Percentiles rank a stretch among this genome's conserved stretches.
phyloP scores from a whole-genome alignment of 2,113 vertebrate genomes.

The Cryptotis parvus region DNA sequence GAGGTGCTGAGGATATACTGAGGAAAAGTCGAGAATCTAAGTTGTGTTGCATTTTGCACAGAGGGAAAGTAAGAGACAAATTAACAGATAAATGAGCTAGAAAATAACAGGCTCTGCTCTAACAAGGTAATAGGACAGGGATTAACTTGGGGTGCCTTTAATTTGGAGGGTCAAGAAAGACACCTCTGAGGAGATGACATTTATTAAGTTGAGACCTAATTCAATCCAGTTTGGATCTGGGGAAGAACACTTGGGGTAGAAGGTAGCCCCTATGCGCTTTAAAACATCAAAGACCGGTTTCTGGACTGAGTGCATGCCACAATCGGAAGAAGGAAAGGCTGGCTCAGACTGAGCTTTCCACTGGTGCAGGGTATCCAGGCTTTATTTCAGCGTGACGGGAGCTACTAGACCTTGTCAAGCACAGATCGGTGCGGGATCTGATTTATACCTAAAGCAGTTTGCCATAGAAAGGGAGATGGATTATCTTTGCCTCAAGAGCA shows the following conservation, averaged over 20 bases:
- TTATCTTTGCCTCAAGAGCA: neutral
- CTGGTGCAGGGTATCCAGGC: neutral
- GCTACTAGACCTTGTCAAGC: neutral
- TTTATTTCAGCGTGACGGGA: neutral
- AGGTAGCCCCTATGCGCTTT: neutral
- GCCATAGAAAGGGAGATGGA: neutral
- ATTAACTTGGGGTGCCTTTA: neutral
- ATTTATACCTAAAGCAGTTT: neutral
- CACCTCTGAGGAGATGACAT: conserved; percentile 36
- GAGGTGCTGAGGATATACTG: neutral
- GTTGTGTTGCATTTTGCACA: neutral
- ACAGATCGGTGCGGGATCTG: neutral
- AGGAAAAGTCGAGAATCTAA: neutral
- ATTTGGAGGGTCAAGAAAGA: conserved; percentile 1
- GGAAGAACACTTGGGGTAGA: neutral
- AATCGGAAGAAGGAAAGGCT: too few relatives aligned
- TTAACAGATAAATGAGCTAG: conserved; percentile 18
- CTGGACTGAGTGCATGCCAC: neutral
- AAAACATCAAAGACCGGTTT: neutral
- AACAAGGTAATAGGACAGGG: neutral
- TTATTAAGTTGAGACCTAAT: conserved; percentile 44
- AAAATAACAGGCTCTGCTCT: neutral
- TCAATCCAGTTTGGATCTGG: neutral
- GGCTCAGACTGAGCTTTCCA: neutral
- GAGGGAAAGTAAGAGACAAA: neutral